A percentile compares a stretch with the other conserved stretches of the same genome.
These are phyloP conservation scores for Meliscaeva auricollis DNA, from an alignment of 2,888 invertebrate species.

Conservation along the genomic window DNA sequence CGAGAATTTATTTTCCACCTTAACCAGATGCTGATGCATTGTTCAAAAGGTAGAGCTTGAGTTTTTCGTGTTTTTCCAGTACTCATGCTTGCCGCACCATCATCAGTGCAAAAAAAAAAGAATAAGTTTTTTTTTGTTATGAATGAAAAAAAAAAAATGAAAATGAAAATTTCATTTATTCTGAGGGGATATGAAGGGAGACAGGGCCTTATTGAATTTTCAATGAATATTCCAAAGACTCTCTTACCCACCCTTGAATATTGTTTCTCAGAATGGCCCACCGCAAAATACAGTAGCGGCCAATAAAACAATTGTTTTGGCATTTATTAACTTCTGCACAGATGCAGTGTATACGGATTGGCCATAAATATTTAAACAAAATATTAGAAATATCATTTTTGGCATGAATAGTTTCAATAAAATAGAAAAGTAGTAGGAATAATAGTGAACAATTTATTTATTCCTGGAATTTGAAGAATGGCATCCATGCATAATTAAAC, in stretches of 20 bases:
- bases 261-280: slow-evolving; percentile 31
- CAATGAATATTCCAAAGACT: slow-evolving; percentile 48
- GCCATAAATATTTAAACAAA: too few relatives aligned
- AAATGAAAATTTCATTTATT: slow-evolving; percentile 67
- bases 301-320: not conserved
- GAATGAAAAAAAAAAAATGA: slow-evolving; percentile 17
- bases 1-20: slow-evolving; percentile 68
- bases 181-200: not conserved
- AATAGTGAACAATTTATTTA: too few relatives aligned
- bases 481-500: too few relatives aligned
- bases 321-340: too few relatives aligned
- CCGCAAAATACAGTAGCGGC: slow-evolving; percentile 28
- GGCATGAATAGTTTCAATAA: too few relatives aligned
- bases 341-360: too few relatives aligned
- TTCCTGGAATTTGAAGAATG: too few relatives aligned
- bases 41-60: slow-evolving; percentile 42
- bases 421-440: too few relatives aligned
- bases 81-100: slow-evolving; percentile 49
- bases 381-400: too few relatives aligned
- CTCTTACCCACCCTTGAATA: slow-evolving; percentile 7
- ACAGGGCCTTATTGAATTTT: slow-evolving; percentile 55
- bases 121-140: slow-evolving; percentile 37
- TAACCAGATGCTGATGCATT: slow-evolving; percentile 58
- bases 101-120: slow-evolving; percentile 26
- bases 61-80: slow-evolving; percentile 33